phyloP scores from a whole-genome alignment of 2,888 invertebrate genomes.

The Acanthoscelides obtectus region DNA sequence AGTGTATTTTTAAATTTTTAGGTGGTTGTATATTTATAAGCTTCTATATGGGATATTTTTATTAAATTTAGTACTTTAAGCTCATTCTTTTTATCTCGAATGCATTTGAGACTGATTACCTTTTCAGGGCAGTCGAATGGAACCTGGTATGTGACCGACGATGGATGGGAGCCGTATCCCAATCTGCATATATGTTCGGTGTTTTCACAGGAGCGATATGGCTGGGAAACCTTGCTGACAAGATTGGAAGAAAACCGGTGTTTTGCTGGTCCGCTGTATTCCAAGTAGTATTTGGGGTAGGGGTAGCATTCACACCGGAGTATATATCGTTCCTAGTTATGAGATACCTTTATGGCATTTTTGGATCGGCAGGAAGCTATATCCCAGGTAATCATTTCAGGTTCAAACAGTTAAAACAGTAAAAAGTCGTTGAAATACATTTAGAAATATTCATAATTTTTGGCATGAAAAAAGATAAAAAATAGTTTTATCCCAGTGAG shows the following conservation, averaged over 20 bases:
- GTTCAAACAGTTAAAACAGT: no score
- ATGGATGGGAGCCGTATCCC: conserved; percentile 79
- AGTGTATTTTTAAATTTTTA: no score
- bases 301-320: conserved; percentile 72
- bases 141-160: conserved; percentile 65
- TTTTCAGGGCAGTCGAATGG: conserved; percentile 70
- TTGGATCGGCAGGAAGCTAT: conserved; percentile 77
- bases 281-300: conserved; percentile 63
- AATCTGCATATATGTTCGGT: conserved; percentile 77
- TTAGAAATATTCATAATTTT: no score
- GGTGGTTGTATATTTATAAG: no score
- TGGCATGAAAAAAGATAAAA: no score
- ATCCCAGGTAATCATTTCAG: conserved; percentile 40
- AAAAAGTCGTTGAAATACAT: no score
- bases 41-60: no score
- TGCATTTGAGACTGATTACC: neutral
- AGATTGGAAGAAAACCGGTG: conserved; percentile 71
- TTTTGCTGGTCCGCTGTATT: conserved; percentile 72
- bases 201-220: conserved; percentile 75
- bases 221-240: conserved; percentile 72
- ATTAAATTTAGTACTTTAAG: no score
- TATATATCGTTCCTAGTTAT: conserved; percentile 67
- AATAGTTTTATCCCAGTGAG: no score
- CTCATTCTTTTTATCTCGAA: no score
- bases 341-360: conserved; percentile 57